phyloP scores from a whole-genome alignment of 2,113 vertebrate species.

The Vimba vimba region DNA sequence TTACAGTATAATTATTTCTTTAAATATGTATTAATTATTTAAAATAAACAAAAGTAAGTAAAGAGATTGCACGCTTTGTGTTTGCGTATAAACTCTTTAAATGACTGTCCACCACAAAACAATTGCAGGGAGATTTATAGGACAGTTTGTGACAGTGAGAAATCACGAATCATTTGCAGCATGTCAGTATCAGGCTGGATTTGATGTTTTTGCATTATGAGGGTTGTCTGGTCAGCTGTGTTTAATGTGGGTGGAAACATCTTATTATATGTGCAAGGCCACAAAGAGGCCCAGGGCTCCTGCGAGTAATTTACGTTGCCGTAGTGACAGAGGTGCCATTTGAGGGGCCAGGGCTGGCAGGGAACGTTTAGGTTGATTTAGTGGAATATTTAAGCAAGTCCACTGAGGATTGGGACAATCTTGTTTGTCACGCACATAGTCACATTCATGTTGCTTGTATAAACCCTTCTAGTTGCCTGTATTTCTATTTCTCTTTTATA shows the following conservation, averaged over 20 bases:
- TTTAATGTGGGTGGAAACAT: constrained; percentile 14
- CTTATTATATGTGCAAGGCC: constrained; percentile 15
- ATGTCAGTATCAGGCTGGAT: neutral
- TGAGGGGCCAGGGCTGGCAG: constrained; percentile 33
- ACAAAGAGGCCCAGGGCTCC: constrained; percentile 9
- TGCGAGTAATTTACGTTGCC: constrained; percentile 49
- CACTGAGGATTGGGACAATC: constrained; percentile 8
- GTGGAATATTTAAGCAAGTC: constrained; percentile 49
- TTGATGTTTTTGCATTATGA: neutral
- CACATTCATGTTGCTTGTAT: neutral
- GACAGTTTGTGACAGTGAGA: neutral
- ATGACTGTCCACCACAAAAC: neutral
- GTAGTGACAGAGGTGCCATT: constrained; percentile 40
- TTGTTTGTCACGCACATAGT: neutral
- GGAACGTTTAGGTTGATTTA: constrained; percentile 20
- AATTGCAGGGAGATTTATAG: neutral
- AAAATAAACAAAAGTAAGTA: neutral
- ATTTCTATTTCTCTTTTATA: neutral
- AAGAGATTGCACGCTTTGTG: neutral
- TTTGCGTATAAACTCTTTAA: neutral
- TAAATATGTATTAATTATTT: neutral
- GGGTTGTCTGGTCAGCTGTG: constrained; percentile 7
- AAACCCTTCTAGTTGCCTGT: neutral
- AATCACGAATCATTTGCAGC: neutral
- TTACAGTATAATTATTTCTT: neutral